Base-by-base conservation (phyloP, 1,140 invertebrate genomes). In the Plectrocnemia conspersa region DNA sequence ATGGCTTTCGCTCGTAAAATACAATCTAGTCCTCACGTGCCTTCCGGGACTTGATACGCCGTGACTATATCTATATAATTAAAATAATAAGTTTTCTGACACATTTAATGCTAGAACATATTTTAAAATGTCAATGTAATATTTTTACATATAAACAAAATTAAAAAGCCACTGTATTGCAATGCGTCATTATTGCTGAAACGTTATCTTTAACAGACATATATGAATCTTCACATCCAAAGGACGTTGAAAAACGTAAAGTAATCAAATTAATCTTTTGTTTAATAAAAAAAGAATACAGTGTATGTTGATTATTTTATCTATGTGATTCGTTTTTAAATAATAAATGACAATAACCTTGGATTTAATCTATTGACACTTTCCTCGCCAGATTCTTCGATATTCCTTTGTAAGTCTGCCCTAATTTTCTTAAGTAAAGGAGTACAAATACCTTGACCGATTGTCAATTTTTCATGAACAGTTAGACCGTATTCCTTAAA, bases 1-100 rank as follows among this genome's bases (percentile, higher is more conserved):
- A 75, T 99, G 97, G 70, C 93, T 97, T 77, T 99, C 97, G 70
- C 93, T 98, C 3, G 97, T 99, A 69, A 99, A 99, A 73, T 99
- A 99, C 2, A 99, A 77, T 10, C 97, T 80, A 1, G 96, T 98
- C 23, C 96, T 78, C 3, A 99, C 97, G 77, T 98, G 97, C 41
- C 97, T 78, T 41, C 96, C 93, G 40, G 97, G 97, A 70, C 94
- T 96, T 38, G 93, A 93, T 40, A 99, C 96, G 40, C 96, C 96
- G 75, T 97, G 93, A 5, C 95, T 97, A 76, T 98, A 98, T 63
- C 88, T 89, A 64, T 4, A 27, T 25, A 35, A 48, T 11, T 33
- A 45, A 45, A 21, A 44, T 1, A 19, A 21, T 33, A n/a, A n/a
- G n/a, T n/a, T n/a, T n/a, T n/a, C n/a, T n/a, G n/a, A n/a, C n/a